Percentiles rank a stretch among this genome's conserved stretches.
phyloP scores from a whole-genome alignment of 1,140 invertebrate species.

The Zaprionus ghesquierei region DNA sequence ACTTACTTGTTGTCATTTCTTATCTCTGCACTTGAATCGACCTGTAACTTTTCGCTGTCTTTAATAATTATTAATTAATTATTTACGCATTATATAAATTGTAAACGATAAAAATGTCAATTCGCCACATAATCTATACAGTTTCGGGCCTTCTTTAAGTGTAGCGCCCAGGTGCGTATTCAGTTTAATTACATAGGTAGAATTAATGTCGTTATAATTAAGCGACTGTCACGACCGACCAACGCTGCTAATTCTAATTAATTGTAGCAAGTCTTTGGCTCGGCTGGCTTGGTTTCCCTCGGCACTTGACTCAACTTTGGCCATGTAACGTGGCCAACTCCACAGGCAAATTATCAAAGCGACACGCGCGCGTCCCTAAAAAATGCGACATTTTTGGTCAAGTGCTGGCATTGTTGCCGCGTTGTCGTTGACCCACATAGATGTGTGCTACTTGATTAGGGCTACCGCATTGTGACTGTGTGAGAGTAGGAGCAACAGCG shows the following conservation, averaged over 20 bases:
- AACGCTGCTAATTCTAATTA: slow-evolving; percentile 50
- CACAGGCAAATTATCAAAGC: slow-evolving; percentile 34
- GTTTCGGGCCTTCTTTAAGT: background rate
- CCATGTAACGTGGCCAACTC: slow-evolving; percentile 51
- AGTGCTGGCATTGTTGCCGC: slow-evolving; percentile 21
- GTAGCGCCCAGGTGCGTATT: background rate
- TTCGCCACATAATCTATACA: background rate
- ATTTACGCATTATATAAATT: too few species aligned
- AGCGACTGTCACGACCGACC: slow-evolving; percentile 38
- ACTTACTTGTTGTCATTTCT: background rate
- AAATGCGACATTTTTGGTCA: slow-evolving; percentile 26
- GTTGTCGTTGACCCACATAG: slow-evolving; percentile 65
- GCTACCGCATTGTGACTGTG: background rate
- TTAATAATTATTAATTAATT: too few species aligned
- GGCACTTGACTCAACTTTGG: background rate
- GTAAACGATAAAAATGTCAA: background rate
- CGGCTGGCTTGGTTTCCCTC: background rate
- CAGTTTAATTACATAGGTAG: slow-evolving; percentile 45
- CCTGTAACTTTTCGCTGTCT: too few species aligned
- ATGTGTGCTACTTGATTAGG: slow-evolving; percentile 49
- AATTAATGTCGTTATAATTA: slow-evolving; percentile 60
- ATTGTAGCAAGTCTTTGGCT: slow-evolving; percentile 52
- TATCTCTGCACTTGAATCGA: background rate
- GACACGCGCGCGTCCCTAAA: background rate
- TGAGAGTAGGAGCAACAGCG: background rate